Evolutionary conservation across 2,113 vertebrate genomes (phyloP).

Genomic region (Sakesphorus luctuosus): DNA sequence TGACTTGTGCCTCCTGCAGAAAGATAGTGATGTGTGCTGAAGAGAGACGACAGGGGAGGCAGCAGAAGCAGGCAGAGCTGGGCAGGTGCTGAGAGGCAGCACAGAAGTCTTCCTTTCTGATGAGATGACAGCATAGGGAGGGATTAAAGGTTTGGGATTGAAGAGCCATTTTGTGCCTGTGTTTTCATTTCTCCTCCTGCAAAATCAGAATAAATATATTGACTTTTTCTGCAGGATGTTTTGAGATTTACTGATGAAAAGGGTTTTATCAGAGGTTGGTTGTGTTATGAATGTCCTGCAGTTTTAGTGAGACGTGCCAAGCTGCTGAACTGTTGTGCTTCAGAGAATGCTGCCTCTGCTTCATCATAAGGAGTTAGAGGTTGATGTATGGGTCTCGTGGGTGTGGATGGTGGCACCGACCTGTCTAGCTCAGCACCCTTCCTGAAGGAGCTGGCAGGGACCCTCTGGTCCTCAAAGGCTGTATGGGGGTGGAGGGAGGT

Average conservation of each 20-base stretch:
- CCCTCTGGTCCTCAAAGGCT: background rate
- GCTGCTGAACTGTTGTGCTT: background rate
- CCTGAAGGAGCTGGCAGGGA: background rate
- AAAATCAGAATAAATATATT: background rate
- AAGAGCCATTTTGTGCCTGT: background rate
- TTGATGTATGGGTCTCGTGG: background rate
- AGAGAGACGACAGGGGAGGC: background rate
- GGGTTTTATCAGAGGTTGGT: background rate
- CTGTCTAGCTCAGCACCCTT: background rate
- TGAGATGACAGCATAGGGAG: background rate
- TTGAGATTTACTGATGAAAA: background rate
- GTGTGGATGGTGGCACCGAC: background rate
- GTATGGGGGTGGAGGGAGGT: background rate
- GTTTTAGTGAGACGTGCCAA: rapidly evolving
- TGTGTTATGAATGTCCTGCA: background rate
- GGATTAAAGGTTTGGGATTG: background rate
- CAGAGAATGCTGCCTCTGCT: background rate
- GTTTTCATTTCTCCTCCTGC: background rate
- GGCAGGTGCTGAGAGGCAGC: background rate
- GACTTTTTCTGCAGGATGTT: background rate
- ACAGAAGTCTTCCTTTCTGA: background rate
- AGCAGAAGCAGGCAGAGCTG: background rate
- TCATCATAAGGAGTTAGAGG: background rate
- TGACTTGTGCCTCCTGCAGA: background rate
- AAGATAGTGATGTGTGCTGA: background rate